phyloP scores from a whole-genome alignment of 2,888 invertebrate genomes.

The Siphlonurus alternatus region DNA sequence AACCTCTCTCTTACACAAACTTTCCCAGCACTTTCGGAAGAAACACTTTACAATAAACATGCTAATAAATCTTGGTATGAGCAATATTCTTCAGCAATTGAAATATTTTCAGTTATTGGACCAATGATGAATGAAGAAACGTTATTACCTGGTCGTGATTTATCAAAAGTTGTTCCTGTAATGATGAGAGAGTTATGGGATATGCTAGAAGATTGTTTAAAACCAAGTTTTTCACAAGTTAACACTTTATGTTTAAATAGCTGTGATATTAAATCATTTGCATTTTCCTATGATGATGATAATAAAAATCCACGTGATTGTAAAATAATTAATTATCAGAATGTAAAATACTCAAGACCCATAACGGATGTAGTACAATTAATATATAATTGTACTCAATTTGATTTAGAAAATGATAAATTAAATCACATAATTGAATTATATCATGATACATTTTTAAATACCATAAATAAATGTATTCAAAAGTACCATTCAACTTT shows the following conservation, averaged over 20 bases:
- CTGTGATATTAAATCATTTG: not conserved
- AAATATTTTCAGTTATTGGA: not conserved
- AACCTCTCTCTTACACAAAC: not conserved
- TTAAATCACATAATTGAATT: not conserved
- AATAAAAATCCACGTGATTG: not conserved
- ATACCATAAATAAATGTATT: not conserved
- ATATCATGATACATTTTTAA: not conserved
- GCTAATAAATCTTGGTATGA: not conserved
- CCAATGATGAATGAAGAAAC: not conserved
- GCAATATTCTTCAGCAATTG: not conserved
- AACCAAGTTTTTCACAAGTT: not conserved
- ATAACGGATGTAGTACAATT: not conserved
- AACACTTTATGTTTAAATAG: not conserved
- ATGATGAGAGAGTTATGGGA: not conserved
- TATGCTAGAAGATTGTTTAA: not conserved
- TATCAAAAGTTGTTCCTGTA: not conserved
- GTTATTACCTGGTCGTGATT: not conserved
- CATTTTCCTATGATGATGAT: not conserved
- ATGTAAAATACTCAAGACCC: not conserved
- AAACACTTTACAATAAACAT: not conserved
- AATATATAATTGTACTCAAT: not conserved
- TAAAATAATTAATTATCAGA: not conserved
- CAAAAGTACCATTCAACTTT: not conserved
- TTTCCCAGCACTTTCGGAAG: not conserved
- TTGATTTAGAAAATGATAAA: not conserved